These are phyloP conservation scores for Ferdinandea cuprea DNA, from an alignment of 2,888 invertebrate species.

Conservation along the genomic window DNA sequence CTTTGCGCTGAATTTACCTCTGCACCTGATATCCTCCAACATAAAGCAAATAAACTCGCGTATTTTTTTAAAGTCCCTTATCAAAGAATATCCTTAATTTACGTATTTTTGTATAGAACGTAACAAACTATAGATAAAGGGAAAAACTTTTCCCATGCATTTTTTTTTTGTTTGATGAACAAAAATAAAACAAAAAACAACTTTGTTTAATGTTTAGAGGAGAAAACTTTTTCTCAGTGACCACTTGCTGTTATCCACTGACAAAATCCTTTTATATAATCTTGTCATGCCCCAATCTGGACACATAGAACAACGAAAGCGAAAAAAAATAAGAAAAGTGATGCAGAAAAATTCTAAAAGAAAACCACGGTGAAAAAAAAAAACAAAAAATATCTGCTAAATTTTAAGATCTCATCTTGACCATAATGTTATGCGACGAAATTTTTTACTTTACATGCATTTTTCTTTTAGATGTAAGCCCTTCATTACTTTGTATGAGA, in stretches of 20 bases:
- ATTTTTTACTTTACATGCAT: conserved; percentile 34
- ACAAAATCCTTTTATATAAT: conserved; percentile 65
- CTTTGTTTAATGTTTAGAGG: conserved; percentile 43
- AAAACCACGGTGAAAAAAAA: conserved; percentile 22
- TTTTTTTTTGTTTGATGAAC: neutral
- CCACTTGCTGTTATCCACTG: conserved; percentile 65
- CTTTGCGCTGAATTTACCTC: no score
- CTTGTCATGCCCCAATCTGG: conserved; percentile 25
- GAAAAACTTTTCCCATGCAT: conserved; percentile 46
- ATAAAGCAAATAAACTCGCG: no score
- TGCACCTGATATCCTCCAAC: no score
- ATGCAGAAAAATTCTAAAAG: conserved; percentile 6
- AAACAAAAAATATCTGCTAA: conserved; percentile 15
- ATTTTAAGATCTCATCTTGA: conserved; percentile 54
- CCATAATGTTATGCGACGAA: conserved; percentile 61
- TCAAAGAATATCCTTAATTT: neutral
- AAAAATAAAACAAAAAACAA: conserved; percentile 7
- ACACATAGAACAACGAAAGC: neutral
- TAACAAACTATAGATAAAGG: conserved; percentile 11
- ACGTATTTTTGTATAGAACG: neutral
- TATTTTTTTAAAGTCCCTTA: neutral
- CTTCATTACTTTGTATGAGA: no score
- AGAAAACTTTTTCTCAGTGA: conserved; percentile 60
- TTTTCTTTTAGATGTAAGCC: no score
- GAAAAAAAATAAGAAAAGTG: neutral